These are phyloP conservation scores for Heptranchias perlo DNA, from an alignment of 2,113 vertebrate species.

Conservation along the genomic window DNA sequence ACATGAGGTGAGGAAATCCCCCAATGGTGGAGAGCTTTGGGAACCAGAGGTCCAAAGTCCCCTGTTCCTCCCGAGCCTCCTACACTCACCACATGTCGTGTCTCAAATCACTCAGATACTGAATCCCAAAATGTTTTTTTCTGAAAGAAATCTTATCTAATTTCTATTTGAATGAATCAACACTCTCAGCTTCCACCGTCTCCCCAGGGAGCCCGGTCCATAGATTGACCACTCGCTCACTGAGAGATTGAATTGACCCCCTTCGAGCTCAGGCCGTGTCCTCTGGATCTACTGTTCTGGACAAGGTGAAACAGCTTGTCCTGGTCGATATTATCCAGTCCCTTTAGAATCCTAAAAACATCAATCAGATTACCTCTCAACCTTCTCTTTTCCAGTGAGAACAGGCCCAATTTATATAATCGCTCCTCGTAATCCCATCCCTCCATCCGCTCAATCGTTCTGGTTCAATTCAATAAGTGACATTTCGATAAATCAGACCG, in stretches of 20 bases:
- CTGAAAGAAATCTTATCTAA: no score
- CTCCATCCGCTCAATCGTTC: neutral
- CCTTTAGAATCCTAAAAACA: neutral
- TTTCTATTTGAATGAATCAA: no score
- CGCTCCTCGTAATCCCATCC: neutral
- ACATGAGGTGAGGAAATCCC: neutral
- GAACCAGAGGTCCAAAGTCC: neutral
- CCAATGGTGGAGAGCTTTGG: neutral
- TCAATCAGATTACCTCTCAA: neutral
- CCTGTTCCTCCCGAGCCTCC: neutral
- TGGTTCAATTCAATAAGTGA: neutral
- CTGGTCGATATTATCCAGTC: neutral
- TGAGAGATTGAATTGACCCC: neutral
- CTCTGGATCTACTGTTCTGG: neutral
- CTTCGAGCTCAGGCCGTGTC: neutral
- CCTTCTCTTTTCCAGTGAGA: neutral
- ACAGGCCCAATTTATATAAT: neutral
- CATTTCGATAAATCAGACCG: neutral
- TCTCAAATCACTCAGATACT: neutral
- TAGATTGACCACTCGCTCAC: neutral
- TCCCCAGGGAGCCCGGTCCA: neutral
- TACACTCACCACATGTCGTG: neutral
- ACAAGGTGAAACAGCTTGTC: neutral
- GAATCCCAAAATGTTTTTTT: neutral
- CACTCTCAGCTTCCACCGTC: neutral